Conservation (phyloP, 2,797 vertebrate species). For the Limosa lapponica region DNA sequence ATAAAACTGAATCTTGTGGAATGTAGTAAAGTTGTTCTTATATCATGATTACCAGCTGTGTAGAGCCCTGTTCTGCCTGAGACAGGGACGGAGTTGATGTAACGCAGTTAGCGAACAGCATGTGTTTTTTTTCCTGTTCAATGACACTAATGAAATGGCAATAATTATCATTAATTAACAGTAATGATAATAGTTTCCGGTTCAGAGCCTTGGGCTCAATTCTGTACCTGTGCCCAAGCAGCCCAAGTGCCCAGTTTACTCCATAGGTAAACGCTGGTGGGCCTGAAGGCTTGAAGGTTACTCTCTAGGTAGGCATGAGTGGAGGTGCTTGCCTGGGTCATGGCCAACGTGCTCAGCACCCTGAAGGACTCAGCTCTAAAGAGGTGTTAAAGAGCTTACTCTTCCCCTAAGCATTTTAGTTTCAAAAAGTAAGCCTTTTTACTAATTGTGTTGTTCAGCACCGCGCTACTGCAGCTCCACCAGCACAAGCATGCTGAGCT, state of each 20-base stretch:
- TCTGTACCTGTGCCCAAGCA: not conserved
- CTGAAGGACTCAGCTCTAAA: not conserved
- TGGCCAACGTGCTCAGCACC: not conserved
- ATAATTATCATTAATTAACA: not conserved
- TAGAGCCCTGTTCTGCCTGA: not conserved
- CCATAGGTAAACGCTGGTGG: not conserved
- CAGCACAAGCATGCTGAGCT: not conserved
- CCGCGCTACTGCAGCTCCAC: not conserved
- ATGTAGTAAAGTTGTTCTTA: not conserved
- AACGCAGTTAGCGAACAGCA: not conserved
- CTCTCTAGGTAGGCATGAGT: not conserved
- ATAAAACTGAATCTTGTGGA: not conserved
- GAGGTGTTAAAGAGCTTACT: not conserved
- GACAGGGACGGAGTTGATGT: not conserved
- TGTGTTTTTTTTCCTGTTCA: rapidly evolving
- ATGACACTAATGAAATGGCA: not conserved
- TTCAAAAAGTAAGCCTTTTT: not conserved
- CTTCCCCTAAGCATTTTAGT: not conserved
- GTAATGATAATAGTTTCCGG: not conserved
- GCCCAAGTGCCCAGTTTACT: not conserved
- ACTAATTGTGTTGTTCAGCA: not conserved
- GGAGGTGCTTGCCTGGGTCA: not conserved
- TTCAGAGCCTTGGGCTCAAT: not conserved
- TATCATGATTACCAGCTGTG: not conserved
- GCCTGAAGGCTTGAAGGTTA: not conserved